These are phyloP conservation scores for Diuraphis noxia DNA, from an alignment of 1,140 invertebrate species.

Conservation along the genomic window DNA sequence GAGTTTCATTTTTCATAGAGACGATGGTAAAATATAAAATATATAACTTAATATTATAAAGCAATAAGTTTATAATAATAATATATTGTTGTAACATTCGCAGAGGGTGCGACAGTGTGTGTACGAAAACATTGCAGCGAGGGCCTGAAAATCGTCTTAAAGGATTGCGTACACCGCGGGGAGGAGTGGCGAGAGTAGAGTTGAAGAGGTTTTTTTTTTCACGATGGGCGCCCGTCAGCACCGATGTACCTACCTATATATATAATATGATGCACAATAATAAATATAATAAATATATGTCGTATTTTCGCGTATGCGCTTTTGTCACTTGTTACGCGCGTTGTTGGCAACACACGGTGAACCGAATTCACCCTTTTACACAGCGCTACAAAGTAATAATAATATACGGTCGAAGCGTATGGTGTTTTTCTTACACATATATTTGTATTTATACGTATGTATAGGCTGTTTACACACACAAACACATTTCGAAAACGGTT, in stretches of 20 bases:
- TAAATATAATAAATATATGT: not conserved
- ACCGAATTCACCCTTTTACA: not conserved
- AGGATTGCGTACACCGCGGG: not conserved
- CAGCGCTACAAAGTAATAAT: constrained; percentile 7
- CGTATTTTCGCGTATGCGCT: not conserved
- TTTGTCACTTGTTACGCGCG: constrained; percentile 41
- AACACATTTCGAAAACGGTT: constrained; percentile 27
- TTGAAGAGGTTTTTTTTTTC: constrained; percentile 14
- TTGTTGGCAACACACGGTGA: not conserved
- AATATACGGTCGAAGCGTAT: not conserved
- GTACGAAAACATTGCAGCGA: not conserved
- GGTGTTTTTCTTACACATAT: not conserved
- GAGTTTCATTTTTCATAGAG: not conserved
- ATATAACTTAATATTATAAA: not conserved
- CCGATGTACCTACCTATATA: not conserved
- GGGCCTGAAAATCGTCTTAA: constrained; percentile 10
- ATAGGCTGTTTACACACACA: not conserved
- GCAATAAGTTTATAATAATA: not conserved
- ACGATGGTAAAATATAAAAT: not conserved
- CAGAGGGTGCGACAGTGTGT: not conserved
- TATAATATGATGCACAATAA: too few species aligned
- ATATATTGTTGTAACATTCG: not conserved
- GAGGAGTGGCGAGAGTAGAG: not conserved
- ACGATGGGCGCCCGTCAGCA: not conserved
- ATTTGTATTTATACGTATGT: too few species aligned